A percentile compares a stretch with the other conserved stretches of the same genome.
Conservation (phyloP, 1,140 invertebrate species). For the Mya arenaria region DNA sequence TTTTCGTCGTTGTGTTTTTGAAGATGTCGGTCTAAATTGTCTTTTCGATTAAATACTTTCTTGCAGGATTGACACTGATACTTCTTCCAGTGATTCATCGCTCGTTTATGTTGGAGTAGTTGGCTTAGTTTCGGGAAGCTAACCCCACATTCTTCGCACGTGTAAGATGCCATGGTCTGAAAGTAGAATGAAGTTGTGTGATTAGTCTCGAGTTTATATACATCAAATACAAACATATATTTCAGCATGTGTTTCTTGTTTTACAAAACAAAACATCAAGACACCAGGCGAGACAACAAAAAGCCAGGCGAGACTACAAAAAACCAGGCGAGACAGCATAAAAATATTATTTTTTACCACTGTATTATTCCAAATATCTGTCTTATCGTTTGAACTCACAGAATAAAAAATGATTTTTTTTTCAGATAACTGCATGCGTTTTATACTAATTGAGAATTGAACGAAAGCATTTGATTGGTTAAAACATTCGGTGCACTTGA, state of each 20-base stretch:
- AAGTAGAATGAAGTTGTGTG: background rate
- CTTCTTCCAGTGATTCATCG: background rate
- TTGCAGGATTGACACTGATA: background rate
- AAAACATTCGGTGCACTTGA: background rate
- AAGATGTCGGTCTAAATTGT: background rate
- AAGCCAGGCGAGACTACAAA: background rate
- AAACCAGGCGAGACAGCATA: background rate
- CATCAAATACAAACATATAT: background rate
- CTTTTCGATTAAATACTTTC: background rate
- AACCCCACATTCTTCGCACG: background rate
- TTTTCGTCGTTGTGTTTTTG: constrained; percentile 8
- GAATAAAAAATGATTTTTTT: background rate
- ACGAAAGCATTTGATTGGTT: background rate
- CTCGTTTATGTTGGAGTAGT: background rate
- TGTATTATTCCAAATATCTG: background rate
- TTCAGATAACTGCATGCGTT: too few relatives aligned
- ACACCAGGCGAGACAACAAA: background rate
- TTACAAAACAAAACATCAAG: background rate
- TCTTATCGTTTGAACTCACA: background rate
- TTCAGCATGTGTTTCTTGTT: background rate
- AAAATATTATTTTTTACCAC: background rate
- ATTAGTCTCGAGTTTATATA: constrained; percentile 20
- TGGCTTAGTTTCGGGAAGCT: background rate
- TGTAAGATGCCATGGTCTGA: background rate
- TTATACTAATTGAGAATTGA: background rate